These are phyloP conservation scores for Pollenia griseotomentosa DNA, from an alignment of 2,888 invertebrate genomes.

Conservation along the genomic window DNA sequence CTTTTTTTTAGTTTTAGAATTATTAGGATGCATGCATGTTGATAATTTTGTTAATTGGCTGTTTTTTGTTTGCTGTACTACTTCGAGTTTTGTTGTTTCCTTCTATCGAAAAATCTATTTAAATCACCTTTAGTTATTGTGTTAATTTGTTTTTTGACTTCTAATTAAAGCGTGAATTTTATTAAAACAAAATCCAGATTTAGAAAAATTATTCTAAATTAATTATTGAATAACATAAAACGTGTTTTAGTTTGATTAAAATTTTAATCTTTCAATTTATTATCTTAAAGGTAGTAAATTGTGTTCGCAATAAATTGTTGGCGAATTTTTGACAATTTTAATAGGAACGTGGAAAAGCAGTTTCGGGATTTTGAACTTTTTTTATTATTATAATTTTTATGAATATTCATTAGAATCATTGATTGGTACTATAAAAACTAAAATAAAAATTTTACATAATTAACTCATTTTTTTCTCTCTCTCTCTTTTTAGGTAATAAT, in stretches of 20 bases:
- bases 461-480: neutral
- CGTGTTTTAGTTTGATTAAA: conserved; percentile 3
- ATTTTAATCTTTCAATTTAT: conserved; percentile 1
- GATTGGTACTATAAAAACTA: too few species aligned
- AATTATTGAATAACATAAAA: neutral
- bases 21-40: conserved; percentile 20
- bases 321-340: neutral
- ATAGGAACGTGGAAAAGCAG: neutral
- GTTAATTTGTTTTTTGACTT: conserved; percentile 32
- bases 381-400: too few species aligned
- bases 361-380: neutral
- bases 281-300: neutral
- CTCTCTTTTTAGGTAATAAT: conserved; percentile 45
- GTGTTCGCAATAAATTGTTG: neutral
- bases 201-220: neutral
- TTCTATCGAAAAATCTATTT: conserved; percentile 11
- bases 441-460: neutral
- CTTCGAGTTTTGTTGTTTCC: neutral
- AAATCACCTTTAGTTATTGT: conserved; percentile 40
- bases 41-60: conserved; percentile 10
- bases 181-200: neutral
- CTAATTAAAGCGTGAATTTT: conserved; percentile 38
- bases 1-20: conserved; percentile 4
- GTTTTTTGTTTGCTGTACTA: neutral
- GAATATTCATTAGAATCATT: too few species aligned